These are phyloP conservation scores for Triplophysa yarkandensis DNA, from an alignment of 2,797 vertebrate genomes.

Conservation along the genomic window DNA sequence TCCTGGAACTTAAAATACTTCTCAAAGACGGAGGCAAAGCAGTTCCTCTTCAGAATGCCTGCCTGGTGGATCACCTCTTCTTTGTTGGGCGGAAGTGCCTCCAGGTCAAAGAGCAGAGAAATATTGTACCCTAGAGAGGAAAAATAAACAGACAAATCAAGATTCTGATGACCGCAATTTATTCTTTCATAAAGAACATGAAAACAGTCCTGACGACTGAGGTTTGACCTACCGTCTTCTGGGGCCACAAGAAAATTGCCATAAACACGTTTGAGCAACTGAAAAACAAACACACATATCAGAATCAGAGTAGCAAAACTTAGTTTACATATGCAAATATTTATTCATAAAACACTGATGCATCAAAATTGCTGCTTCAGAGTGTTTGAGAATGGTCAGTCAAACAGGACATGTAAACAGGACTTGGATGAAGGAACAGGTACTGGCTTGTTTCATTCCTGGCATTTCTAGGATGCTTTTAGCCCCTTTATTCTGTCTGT, in stretches of 20 bases:
- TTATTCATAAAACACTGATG: not conserved
- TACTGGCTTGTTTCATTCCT: slow-evolving; percentile 30
- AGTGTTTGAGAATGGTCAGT: not conserved
- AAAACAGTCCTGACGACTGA: not conserved
- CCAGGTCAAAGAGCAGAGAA: slow-evolving; percentile 94
- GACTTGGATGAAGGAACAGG: not conserved
- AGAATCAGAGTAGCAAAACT: too few species aligned
- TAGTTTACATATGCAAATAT: too few species aligned
- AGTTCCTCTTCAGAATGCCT: slow-evolving; percentile 97
- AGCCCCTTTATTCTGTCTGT: not conserved
- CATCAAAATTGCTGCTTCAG: not conserved
- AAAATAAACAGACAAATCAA: not conserved
- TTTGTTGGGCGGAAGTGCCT: slow-evolving; percentile 87
- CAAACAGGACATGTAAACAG: not conserved
- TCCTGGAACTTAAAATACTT: slow-evolving; percentile 99
- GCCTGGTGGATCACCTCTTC: slow-evolving; percentile 92
- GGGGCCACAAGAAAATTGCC: slow-evolving; percentile 87
- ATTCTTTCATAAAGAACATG: not conserved
- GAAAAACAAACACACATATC: slow-evolving; percentile 49
- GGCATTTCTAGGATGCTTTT: not conserved
- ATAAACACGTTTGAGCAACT: slow-evolving; percentile 95
- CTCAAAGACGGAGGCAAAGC: slow-evolving; percentile 97
- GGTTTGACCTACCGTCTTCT: slow-evolving; percentile 81
- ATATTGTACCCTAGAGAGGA: slow-evolving; percentile 89
- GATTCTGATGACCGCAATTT: not conserved